Evolutionary conservation across 2,888 invertebrate species (phyloP).

Genomic region (Aleiodes leptofemur): DNA sequence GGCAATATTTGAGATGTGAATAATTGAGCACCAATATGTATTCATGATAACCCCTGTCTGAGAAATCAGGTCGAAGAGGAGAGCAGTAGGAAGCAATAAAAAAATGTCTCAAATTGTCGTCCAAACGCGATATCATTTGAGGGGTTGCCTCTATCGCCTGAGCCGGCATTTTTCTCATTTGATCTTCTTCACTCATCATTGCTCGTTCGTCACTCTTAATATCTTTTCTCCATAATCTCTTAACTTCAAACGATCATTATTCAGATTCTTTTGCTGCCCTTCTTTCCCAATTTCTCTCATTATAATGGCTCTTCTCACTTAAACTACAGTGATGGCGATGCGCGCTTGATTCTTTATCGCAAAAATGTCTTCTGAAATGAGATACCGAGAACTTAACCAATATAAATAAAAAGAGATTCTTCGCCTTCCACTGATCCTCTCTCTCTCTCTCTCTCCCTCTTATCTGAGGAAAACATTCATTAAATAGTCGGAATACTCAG

Average conservation of each 20-base stretch:
- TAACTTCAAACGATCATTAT: constrained; percentile 19
- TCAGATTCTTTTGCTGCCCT: background rate
- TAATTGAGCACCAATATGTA: constrained; percentile 31
- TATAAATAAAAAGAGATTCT: constrained; percentile 35
- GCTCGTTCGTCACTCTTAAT: constrained; percentile 13
- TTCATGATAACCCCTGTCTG: constrained; percentile 17
- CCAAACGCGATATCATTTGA: background rate
- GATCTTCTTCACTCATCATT: constrained; percentile 15
- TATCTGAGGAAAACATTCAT: constrained; percentile 48
- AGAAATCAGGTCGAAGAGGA: constrained; percentile 10
- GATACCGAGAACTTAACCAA: constrained; percentile 4
- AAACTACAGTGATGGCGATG: background rate
- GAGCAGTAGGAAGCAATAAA: constrained; percentile 19
- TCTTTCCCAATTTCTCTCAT: background rate
- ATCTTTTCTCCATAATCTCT: constrained; percentile 31
- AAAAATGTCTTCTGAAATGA: background rate
- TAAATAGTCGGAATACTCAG: constrained; percentile 45
- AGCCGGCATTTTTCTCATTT: constrained; percentile 20
- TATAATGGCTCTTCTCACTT: background rate
- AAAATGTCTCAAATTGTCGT: constrained; percentile 26
- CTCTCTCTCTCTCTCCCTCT: background rate
- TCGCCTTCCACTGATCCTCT: background rate
- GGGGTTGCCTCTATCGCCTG: constrained; percentile 15
- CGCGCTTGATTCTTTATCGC: constrained; percentile 11
- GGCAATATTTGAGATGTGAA: constrained; percentile 1